phyloP scores from a whole-genome alignment of 2,797 vertebrate species.

The Menidia menidia region DNA sequence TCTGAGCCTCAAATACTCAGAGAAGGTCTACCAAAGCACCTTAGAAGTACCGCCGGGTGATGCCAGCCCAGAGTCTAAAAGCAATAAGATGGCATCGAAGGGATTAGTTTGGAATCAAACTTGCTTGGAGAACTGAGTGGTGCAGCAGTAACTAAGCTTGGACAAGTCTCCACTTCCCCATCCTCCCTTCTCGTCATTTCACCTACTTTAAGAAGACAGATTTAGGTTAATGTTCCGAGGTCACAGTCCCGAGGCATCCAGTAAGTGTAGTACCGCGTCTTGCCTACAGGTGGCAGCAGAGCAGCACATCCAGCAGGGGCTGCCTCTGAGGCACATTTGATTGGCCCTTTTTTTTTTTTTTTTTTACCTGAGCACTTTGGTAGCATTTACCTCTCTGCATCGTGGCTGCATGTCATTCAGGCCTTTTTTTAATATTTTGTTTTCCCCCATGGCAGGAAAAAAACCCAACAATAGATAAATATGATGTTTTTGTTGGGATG shows the following conservation, averaged over 20 bases:
- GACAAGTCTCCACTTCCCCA: neutral
- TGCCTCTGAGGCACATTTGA: constrained; percentile 23
- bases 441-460: constrained; percentile 29
- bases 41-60: constrained; percentile 53
- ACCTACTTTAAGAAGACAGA: constrained; percentile 10
- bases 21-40: constrained; percentile 54
- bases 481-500: constrained; percentile 10
- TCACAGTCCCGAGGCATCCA: constrained; percentile 30
- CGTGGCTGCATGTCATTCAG: constrained; percentile 46
- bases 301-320: constrained; percentile 59
- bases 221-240: constrained; percentile 26
- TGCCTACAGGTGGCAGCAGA: constrained; percentile 75
- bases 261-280: constrained; percentile 39
- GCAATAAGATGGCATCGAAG: constrained; percentile 22
- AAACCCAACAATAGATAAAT: constrained; percentile 19
- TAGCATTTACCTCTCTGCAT: constrained; percentile 40
- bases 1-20: constrained; percentile 39
- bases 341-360: constrained; percentile 30
- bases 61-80: constrained; percentile 29
- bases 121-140: constrained; percentile 15
- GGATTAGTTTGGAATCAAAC: constrained; percentile 46
- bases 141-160: constrained; percentile 16
- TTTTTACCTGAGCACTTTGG: constrained; percentile 40
- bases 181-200: neutral
- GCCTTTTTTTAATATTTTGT: constrained; percentile 19